Evolutionary conservation across 1,140 invertebrate species (phyloP).

Genomic region (Polypedilum pembai): DNA sequence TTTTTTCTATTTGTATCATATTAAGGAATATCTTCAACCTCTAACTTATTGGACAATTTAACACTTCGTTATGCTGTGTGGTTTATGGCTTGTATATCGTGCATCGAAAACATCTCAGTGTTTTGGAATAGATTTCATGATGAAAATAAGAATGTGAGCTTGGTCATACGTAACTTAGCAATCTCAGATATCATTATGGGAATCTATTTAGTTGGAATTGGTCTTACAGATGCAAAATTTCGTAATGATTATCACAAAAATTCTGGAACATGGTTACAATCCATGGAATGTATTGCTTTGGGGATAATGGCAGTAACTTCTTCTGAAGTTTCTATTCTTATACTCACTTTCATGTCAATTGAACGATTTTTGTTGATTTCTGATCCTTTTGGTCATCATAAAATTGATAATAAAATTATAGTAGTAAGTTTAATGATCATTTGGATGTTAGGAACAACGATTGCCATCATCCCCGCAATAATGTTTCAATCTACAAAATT

Average conservation of each 20-base stretch:
- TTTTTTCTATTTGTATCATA: not conserved
- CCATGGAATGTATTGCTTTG: conserved; percentile 55
- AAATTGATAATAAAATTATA: conserved; percentile 51
- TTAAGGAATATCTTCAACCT: conserved; percentile 56
- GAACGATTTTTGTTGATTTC: conserved; percentile 66
- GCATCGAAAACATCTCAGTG: conserved; percentile 59
- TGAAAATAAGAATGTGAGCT: conserved; percentile 52
- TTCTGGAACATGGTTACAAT: conserved; percentile 60
- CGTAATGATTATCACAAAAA: conserved; percentile 53
- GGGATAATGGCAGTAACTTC: conserved; percentile 62
- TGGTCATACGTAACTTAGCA: conserved; percentile 65
- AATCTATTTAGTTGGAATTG: conserved; percentile 65
- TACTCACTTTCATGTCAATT: conserved; percentile 67
- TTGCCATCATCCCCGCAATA: conserved; percentile 60
- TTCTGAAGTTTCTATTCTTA: conserved; percentile 66
- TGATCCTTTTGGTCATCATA: conserved; percentile 54
- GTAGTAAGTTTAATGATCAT: conserved; percentile 49
- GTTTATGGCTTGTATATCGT: conserved; percentile 61
- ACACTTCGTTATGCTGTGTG: conserved; percentile 60
- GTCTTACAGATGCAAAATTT: conserved; percentile 56
- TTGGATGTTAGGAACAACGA: conserved; percentile 55
- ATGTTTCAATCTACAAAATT: conserved; percentile 57
- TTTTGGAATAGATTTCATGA: conserved; percentile 57
- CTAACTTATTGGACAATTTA: conserved; percentile 56
- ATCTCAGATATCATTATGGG: conserved; percentile 75